phyloP scores from a whole-genome alignment of 2,888 invertebrate species.

The Brassicogethes aeneus region DNA sequence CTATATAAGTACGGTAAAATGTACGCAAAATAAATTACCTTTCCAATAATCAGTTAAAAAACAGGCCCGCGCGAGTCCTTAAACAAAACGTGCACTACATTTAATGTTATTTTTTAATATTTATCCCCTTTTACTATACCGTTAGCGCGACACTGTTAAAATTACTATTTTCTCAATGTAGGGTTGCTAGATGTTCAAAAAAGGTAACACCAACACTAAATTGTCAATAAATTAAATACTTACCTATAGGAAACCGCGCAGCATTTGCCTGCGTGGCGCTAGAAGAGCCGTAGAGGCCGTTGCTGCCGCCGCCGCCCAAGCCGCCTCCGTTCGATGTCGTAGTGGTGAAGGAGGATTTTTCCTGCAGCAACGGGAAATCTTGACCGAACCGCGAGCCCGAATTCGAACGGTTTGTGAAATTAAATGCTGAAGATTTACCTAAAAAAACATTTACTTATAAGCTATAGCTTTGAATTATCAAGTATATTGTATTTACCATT shows the following conservation, averaged over 20 bases:
- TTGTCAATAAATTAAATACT: background rate
- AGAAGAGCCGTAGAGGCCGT: conserved; percentile 35
- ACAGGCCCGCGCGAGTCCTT: too few relatives aligned
- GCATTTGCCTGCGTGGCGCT: conserved; percentile 36
- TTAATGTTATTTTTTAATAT: too few relatives aligned
- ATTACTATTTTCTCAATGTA: too few relatives aligned
- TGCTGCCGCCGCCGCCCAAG: conserved; percentile 27
- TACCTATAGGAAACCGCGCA: too few relatives aligned
- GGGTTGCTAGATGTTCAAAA: too few relatives aligned
- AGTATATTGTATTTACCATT: conserved; percentile 30
- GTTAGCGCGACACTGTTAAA: too few relatives aligned
- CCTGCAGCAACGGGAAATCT: conserved; percentile 38
- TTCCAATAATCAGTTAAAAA: too few relatives aligned
- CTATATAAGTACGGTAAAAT: too few relatives aligned
- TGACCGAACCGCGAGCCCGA: conserved; percentile 38
- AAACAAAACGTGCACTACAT: too few relatives aligned
- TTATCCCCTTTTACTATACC: too few relatives aligned
- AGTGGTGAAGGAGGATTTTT: conserved; percentile 32
- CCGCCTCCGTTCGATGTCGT: conserved; percentile 34
- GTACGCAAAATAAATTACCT: too few relatives aligned
- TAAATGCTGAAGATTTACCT: conserved; percentile 38
- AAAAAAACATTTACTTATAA: conserved; percentile 12
- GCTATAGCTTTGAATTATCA: background rate
- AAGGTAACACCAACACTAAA: background rate
- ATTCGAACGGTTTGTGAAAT: conserved; percentile 36